Evolutionary conservation across 2,888 invertebrate genomes (phyloP), one percentile per base, ranked within the genome.

Genomic region (Pherbina coryleti): DNA sequence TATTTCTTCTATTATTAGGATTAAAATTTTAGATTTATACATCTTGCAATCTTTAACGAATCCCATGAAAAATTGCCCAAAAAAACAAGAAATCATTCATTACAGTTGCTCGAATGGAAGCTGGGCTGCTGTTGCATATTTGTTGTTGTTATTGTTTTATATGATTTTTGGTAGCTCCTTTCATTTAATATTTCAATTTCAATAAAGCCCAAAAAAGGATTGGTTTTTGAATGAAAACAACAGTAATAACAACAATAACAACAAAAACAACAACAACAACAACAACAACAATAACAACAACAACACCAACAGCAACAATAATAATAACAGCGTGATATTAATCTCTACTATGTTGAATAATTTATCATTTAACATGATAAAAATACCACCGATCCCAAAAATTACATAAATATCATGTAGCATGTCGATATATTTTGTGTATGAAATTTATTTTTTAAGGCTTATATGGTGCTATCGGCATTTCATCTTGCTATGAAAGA

Each of bases 271-370:
- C 31, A 66, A 14, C 19, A 19, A 3, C 11, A 66, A 34, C 19
- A 66, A 66, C 19, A 66, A 19, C 64, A n/a, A n/a, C n/a, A n/a
- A n/a, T n/a, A n/a, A n/a, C n/a, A n/a, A 34, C 62, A 62, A 31
- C 62, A 62, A 31, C 31, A n/a, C 9, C 60, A 60, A 11, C 60
- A 60, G 9, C 28, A 62, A 62, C 31, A 66, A 14, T 37, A 19
- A 3, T 19, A 66, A 34, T 37, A 66, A 66, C 19, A 66, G 34
- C 64, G 64, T 66, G 64, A 66, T 66, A 11, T 44, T 44, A 44
- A 67, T 67, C 67, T 67, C 44, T 44, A 44, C 37, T 44, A 49
- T 67, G 49, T 17, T 67, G 67, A 67, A 67, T 67, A 67, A 67
- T 67, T 67, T 67, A 44, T 22, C 67, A 11, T 0, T 22, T 5